phyloP scores from a whole-genome alignment of 2,888 invertebrate genomes.

The Dryadula phaetusa region DNA sequence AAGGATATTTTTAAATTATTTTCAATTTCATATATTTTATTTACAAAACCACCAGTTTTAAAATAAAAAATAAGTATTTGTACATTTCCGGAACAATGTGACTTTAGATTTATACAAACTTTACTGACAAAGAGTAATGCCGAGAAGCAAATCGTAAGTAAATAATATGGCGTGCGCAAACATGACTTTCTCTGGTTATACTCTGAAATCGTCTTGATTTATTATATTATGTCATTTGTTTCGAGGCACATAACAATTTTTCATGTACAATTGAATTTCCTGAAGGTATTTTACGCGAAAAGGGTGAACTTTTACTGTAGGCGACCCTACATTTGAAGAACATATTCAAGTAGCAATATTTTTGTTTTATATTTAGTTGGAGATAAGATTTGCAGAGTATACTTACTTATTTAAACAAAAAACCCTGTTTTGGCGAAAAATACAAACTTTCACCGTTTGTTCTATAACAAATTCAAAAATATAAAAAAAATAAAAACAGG shows the following conservation, averaged over 20 bases:
- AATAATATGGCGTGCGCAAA: slow-evolving; percentile 21
- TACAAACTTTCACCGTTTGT: no score
- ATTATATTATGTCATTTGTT: slow-evolving; percentile 25
- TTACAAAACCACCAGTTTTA: no score
- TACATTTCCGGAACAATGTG: not conserved
- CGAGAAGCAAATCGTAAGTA: slow-evolving; percentile 2
- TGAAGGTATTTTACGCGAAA: slow-evolving; percentile 19
- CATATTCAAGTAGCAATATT: not conserved
- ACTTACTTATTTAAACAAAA: no score
- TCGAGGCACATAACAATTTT: slow-evolving; percentile 22
- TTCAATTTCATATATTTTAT: no score
- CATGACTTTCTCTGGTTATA: slow-evolving; percentile 1
- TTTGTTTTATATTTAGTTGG: not conserved
- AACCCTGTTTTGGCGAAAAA: no score
- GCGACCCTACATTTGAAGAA: slow-evolving; percentile 4
- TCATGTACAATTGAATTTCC: slow-evolving; percentile 29
- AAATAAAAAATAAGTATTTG: not conserved
- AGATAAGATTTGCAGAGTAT: not conserved
- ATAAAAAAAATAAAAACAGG: no score
- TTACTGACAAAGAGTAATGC: not conserved
- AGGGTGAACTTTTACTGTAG: slow-evolving; percentile 26
- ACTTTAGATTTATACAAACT: not conserved
- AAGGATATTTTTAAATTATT: no score
- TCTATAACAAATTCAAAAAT: no score
- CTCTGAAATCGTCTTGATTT: slow-evolving; percentile 2